A percentile compares a stretch with the other conserved stretches of the same genome.
Conservation (phyloP, 2,113 vertebrate genomes). For the Cephalopholis sonnerati region DNA sequence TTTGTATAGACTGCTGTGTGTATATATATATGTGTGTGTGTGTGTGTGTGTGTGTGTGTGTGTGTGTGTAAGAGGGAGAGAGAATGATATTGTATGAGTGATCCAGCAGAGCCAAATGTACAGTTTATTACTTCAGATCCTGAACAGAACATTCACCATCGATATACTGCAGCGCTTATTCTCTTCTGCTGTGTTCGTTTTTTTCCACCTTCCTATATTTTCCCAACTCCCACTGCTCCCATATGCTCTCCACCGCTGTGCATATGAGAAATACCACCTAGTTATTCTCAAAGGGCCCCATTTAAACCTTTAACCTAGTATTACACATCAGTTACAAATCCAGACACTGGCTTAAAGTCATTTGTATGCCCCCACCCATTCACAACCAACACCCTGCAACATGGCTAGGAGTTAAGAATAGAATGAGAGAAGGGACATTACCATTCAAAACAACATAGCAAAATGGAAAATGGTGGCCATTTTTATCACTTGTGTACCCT, state of each 20-base stretch:
- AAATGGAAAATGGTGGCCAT: too few relatives aligned
- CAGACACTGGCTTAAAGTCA: neutral
- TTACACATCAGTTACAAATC: neutral
- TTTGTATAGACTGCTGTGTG: conserved; percentile 48
- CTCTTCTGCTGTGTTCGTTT: neutral
- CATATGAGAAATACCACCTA: neutral
- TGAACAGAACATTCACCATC: conserved; percentile 23
- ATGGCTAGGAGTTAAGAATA: neutral
- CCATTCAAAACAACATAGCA: too few relatives aligned
- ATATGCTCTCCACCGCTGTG: neutral
- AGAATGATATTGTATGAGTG: conserved; percentile 32
- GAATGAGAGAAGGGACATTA: too few relatives aligned
- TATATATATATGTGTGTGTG: neutral
- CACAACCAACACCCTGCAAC: neutral
- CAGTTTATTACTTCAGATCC: conserved; percentile 30
- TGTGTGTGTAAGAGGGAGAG: neutral
- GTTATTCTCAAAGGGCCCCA: neutral
- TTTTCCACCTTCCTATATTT: neutral
- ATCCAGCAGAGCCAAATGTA: conserved; percentile 38
- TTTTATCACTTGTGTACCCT: too few relatives aligned
- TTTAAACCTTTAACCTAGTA: neutral
- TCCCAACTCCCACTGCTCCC: neutral
- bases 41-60: conserved; percentile 21
- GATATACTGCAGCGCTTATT: neutral
- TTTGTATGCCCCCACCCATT: too few relatives aligned